These are phyloP conservation scores for Ochotona princeps DNA, from an alignment of 2,113 vertebrate species.

Conservation along the genomic window DNA sequence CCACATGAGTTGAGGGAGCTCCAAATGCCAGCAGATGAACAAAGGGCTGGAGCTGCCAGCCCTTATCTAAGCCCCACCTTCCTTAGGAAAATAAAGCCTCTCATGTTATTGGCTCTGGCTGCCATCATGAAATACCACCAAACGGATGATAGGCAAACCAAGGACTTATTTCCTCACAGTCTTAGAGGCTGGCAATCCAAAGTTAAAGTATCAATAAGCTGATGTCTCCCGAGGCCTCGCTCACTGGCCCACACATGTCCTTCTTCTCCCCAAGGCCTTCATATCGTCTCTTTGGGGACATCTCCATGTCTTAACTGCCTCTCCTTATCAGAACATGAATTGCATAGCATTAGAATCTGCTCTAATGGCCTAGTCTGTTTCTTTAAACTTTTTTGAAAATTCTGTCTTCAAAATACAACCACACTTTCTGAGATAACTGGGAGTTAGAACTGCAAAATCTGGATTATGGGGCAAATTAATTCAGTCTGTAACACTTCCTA, in stretches of 20 bases:
- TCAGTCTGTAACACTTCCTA: neutral
- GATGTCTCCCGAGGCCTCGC: neutral
- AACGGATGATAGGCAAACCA: neutral
- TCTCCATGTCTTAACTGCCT: neutral
- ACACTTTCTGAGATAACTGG: neutral
- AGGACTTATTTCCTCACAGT: neutral
- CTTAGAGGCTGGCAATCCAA: neutral
- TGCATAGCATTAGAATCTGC: neutral
- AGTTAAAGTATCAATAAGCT: too few species aligned
- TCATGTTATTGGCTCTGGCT: neutral
- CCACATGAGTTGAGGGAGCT: neutral
- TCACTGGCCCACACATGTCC: neutral
- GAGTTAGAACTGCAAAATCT: neutral
- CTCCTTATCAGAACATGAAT: neutral
- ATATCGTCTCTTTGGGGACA: too few species aligned
- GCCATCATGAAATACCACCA: neutral
- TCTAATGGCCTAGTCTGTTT: neutral
- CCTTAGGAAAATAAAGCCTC: neutral
- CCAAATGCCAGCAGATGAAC: neutral
- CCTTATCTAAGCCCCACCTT: neutral
- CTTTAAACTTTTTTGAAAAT: neutral
- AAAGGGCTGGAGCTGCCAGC: neutral
- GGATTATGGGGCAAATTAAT: neutral
- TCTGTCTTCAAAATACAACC: neutral
- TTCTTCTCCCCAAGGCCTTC: neutral